These are phyloP conservation scores for Ptychadena robeensis DNA, from an alignment of 2,797 vertebrate genomes.

Conservation along the genomic window DNA sequence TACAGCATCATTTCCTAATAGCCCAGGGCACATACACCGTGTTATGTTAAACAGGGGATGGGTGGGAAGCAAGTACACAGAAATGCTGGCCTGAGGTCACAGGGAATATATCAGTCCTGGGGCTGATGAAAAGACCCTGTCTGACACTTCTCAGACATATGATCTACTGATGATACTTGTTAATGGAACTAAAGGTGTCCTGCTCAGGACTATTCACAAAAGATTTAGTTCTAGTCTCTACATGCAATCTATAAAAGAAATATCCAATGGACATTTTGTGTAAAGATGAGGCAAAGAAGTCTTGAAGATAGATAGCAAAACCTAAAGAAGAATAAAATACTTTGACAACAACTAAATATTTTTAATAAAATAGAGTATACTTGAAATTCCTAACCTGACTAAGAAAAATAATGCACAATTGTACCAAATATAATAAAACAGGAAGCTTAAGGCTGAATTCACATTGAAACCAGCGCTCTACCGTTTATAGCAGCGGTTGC, in stretches of 20 bases:
- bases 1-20: conserved; percentile 35
- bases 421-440: no score
- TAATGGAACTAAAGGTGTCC: background rate
- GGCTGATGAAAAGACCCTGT: conserved; percentile 7
- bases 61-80: conserved; percentile 29
- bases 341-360: background rate
- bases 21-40: conserved; percentile 27
- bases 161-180: background rate
- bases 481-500: no score
- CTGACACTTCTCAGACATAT: conserved; percentile 21
- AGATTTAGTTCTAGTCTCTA: background rate
- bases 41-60: conserved; percentile 39
- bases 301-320: no score
- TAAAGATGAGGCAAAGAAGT: no score
- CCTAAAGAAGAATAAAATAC: background rate
- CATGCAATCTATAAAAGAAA: no score
- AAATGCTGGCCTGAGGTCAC: conserved; percentile 13
- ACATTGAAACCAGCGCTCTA: no score
- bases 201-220: background rate
- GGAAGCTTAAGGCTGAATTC: no score
- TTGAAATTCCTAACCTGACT: no score
- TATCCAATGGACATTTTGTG: no score
- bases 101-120: conserved; percentile 9
- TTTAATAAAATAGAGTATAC: no score
- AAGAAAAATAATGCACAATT: no score